These are phyloP conservation scores for Microtus richardsoni DNA, from an alignment of 2,113 vertebrate genomes.

Conservation along the genomic window DNA sequence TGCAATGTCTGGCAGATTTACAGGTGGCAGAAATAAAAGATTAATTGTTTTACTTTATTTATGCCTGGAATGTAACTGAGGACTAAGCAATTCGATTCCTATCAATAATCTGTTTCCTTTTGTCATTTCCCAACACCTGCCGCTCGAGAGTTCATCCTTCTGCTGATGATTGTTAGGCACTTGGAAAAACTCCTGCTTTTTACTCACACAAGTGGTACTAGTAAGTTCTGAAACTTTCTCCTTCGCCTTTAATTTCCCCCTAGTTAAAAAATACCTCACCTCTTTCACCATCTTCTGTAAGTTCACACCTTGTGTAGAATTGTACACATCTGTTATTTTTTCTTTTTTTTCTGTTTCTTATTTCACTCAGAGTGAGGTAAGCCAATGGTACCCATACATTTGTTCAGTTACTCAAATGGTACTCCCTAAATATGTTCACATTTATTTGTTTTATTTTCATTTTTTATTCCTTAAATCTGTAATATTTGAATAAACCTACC, in stretches of 20 bases:
- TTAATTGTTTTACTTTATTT: slow-evolving; percentile 76
- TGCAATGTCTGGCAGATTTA: slow-evolving; percentile 46
- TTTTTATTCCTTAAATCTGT: background rate
- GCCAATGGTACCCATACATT: background rate
- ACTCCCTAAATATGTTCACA: too few species aligned
- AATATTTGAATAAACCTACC: background rate
- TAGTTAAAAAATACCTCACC: background rate
- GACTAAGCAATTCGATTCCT: slow-evolving; percentile 66
- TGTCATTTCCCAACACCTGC: slow-evolving; percentile 57
- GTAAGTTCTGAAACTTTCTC: slow-evolving; percentile 47
- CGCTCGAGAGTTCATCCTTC: slow-evolving; percentile 16
- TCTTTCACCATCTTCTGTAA: background rate
- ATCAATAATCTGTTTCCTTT: slow-evolving; percentile 73
- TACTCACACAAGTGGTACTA: background rate
- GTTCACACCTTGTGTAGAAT: background rate
- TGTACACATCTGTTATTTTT: background rate
- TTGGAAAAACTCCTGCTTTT: slow-evolving; percentile 19
- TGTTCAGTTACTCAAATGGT: background rate
- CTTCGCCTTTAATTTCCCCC: background rate
- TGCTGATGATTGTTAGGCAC: slow-evolving; percentile 61
- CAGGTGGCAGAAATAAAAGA: slow-evolving; percentile 67
- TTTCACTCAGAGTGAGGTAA: background rate
- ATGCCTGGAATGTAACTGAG: slow-evolving; percentile 49
- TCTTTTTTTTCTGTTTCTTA: background rate
- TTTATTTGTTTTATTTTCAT: background rate